These are phyloP conservation scores for crab-eating macaque (Macaca fascicularis) DNA, from an alignment of 2,113 vertebrate species.

Conservation along the genomic window DNA sequence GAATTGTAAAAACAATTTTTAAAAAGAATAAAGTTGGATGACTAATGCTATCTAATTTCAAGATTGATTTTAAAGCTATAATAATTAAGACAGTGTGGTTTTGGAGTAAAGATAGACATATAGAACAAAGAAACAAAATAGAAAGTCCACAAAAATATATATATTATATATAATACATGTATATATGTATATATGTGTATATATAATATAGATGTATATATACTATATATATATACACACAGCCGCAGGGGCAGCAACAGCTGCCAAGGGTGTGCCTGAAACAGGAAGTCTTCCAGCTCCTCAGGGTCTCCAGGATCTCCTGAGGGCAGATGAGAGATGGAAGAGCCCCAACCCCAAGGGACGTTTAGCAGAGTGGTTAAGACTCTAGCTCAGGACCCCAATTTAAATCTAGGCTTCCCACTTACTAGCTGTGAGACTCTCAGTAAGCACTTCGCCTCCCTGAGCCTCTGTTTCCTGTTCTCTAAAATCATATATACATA, in stretches of 20 bases:
- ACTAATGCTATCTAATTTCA: background rate
- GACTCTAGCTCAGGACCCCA: background rate
- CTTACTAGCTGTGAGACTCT: background rate
- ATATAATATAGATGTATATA: background rate
- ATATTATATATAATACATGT: too few species aligned
- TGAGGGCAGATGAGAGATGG: background rate
- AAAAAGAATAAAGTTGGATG: background rate
- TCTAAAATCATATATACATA: background rate
- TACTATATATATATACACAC: background rate
- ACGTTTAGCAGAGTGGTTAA: background rate
- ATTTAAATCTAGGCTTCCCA: background rate
- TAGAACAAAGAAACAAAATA: background rate
- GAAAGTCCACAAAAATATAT: background rate
- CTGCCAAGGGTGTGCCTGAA: background rate
- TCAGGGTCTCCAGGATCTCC: background rate
- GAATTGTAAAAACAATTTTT: background rate
- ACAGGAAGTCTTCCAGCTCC: background rate
- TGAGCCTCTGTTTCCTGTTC: background rate
- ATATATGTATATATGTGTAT: too few species aligned
- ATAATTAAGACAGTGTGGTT: background rate
- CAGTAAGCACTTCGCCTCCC: background rate
- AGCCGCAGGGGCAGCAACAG: background rate
- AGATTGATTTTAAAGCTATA: background rate
- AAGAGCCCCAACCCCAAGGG: background rate
- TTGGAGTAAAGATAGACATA: background rate